A percentile compares a stretch with the other conserved stretches of the same genome.
Evolutionary conservation across 2,888 invertebrate species (phyloP).

Genomic region (Neoitamus cyanurus): DNA sequence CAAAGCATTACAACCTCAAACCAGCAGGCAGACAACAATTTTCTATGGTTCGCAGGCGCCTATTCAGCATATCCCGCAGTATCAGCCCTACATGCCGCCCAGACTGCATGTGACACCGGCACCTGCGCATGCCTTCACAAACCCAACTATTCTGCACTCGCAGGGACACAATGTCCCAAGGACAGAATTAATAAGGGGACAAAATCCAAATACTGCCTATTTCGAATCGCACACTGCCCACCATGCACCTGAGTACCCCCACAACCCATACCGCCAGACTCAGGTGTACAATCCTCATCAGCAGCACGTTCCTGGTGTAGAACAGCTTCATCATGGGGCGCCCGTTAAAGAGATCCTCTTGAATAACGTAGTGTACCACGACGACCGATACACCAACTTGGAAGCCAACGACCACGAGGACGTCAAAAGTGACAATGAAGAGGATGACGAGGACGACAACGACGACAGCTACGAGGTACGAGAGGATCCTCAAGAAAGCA

Average conservation of each 20-base stretch:
- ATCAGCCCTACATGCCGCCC: constrained; percentile 11
- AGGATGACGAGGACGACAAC: constrained; percentile 27
- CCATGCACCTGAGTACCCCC: background rate
- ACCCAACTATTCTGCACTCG: background rate
- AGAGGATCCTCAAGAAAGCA: constrained; percentile 36
- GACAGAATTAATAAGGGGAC: background rate
- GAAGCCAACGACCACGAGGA: constrained; percentile 25
- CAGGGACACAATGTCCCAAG: background rate
- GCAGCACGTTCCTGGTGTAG: background rate
- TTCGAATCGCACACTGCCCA: background rate
- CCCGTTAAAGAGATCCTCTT: constrained; percentile 11
- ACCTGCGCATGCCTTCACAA: background rate
- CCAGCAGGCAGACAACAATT: background rate
- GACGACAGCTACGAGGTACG: constrained; percentile 24
- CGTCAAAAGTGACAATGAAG: constrained; percentile 7
- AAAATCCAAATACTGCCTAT: background rate
- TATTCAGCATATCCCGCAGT: background rate
- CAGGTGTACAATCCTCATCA: background rate
- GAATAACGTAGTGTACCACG: constrained; percentile 40
- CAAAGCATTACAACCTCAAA: background rate
- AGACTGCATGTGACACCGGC: background rate
- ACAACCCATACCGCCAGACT: background rate
- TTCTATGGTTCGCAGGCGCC: background rate
- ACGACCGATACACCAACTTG: background rate
- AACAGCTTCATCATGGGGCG: background rate